Percentiles rank a stretch among this genome's conserved stretches.
phyloP scores from a whole-genome alignment of 1,140 invertebrate genomes.

The Neodiprion pinetum region DNA sequence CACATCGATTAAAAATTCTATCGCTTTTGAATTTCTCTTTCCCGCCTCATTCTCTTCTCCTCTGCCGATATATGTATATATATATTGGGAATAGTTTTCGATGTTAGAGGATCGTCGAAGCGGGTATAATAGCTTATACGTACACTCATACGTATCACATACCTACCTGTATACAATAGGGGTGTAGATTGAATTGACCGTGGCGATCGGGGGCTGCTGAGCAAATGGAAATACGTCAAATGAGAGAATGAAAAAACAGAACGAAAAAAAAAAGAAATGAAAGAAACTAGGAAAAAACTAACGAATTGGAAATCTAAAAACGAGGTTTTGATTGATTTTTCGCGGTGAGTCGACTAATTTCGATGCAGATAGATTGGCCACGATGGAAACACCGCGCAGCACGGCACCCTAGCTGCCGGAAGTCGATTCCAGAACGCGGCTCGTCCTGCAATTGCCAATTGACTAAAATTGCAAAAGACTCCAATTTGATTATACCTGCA shows the following conservation, averaged over 20 bases:
- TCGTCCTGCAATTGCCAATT: constrained; percentile 40
- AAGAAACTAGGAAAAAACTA: constrained; percentile 28
- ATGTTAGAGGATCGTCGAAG: constrained; percentile 4
- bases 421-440: constrained; percentile 30
- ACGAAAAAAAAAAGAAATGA: constrained; percentile 9
- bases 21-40: neutral
- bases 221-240: constrained; percentile 16
- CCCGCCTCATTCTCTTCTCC: neutral
- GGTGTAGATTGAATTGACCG: too few relatives aligned
- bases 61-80: neutral
- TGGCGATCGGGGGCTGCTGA: neutral
- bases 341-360: constrained; percentile 51
- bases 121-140: constrained; percentile 17
- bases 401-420: constrained; percentile 23
- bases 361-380: constrained; percentile 21
- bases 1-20: constrained; percentile 25
- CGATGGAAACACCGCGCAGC: constrained; percentile 10
- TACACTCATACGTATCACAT: neutral
- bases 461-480: constrained; percentile 36
- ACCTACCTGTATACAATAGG: too few relatives aligned
- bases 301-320: constrained; percentile 21
- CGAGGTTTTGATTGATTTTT: constrained; percentile 54
- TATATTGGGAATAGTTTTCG: neutral
- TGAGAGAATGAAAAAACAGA: constrained; percentile 23
- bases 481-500: constrained; percentile 40